Conservation (phyloP, 1,140 invertebrate species). For the Drosophila parvula region DNA sequence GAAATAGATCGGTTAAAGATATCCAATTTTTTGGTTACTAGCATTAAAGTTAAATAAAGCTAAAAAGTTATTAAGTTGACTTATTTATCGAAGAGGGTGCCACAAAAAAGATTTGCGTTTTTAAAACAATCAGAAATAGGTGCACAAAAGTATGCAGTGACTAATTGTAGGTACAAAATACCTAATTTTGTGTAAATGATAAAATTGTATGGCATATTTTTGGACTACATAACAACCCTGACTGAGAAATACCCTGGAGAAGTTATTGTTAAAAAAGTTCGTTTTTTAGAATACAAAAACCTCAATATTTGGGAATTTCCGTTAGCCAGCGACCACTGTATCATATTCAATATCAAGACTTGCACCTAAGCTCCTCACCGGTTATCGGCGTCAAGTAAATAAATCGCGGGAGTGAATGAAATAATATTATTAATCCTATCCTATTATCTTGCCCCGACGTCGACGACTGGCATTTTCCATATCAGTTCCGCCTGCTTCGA, state of each 20-base stretch:
- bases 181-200: not conserved
- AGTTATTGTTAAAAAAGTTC: no score
- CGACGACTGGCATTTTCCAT: constrained; percentile 40
- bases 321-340: constrained; percentile 13
- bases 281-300: not conserved
- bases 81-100: no score
- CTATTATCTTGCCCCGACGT: constrained; percentile 28
- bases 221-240: not conserved
- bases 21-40: no score
- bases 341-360: constrained; percentile 2
- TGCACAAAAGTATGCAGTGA: not conserved
- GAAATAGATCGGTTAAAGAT: no score
- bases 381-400: constrained; percentile 27
- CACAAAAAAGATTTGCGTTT: not conserved
- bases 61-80: no score
- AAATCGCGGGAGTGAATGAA: constrained; percentile 40
- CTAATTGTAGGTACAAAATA: no score
- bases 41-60: no score
- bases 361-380: not conserved
- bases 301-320: not conserved
- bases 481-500: constrained; percentile 45
- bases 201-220: not conserved
- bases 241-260: no score
- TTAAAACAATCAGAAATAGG: not conserved
- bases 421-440: constrained; percentile 42